Evolutionary conservation across 2,888 invertebrate genomes (phyloP).

Genomic region (Alloscopus bannaensis): DNA sequence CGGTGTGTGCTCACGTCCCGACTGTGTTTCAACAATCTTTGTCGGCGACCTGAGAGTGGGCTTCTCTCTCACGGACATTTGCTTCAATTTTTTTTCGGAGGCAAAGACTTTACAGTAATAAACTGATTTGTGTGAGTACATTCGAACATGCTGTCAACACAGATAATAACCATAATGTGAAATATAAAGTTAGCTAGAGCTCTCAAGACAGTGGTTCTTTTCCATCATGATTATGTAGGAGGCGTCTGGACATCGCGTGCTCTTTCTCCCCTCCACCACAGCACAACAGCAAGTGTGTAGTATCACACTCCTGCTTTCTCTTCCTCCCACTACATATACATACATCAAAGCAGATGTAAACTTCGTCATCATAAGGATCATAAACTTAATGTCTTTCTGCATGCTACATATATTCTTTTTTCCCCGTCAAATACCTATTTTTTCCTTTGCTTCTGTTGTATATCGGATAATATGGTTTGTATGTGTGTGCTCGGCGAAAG

Average conservation of each 20-base stretch:
- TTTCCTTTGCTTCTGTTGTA: no score
- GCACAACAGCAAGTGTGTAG: no score
- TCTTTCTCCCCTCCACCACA: neutral
- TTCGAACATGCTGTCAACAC: conserved; percentile 51
- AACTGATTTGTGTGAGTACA: conserved; percentile 62
- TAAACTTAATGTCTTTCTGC: conserved; percentile 64
- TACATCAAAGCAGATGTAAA: conserved; percentile 1
- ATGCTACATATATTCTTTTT: conserved; percentile 29
- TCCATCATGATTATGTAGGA: conserved; percentile 54
- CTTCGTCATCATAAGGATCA: conserved; percentile 60
- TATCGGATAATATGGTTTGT: no score
- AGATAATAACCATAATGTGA: conserved; percentile 64
- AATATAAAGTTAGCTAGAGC: conserved; percentile 59
- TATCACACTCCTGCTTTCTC: conserved; percentile 12
- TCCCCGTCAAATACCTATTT: neutral
- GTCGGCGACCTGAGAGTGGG: no score
- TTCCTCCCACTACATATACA: conserved; percentile 32
- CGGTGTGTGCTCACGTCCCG: no score
- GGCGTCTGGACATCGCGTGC: neutral
- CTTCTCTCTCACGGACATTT: no score
- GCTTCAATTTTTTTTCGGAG: no score
- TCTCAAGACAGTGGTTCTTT: conserved; percentile 58
- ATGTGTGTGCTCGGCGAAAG: no score
- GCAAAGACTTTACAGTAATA: no score
- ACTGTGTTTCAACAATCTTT: no score